These are phyloP conservation scores for Chelonus formosanus DNA, from an alignment of 2,888 invertebrate genomes.

Conservation along the genomic window DNA sequence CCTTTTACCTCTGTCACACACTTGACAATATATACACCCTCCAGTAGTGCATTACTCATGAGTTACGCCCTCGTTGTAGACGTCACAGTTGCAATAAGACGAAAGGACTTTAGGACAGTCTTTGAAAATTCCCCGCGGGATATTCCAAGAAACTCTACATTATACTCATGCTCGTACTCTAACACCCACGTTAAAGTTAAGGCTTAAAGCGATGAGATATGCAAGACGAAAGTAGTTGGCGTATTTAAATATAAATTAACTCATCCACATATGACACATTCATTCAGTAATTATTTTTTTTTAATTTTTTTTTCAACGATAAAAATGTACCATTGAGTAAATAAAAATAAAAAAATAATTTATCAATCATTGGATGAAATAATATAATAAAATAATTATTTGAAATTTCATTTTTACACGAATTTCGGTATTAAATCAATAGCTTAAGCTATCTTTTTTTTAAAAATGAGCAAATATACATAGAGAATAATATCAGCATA, in stretches of 20 bases:
- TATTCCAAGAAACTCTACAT: constrained; percentile 32
- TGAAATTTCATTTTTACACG: too few species aligned
- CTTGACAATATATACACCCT: constrained; percentile 40
- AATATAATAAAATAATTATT: too few species aligned
- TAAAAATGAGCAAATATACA: background rate
- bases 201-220: constrained; percentile 29
- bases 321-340: too few species aligned
- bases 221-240: too few species aligned
- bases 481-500: background rate
- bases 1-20: constrained; percentile 34
- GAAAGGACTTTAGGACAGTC: constrained; percentile 30
- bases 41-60: constrained; percentile 34
- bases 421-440: background rate
- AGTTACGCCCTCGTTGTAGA: constrained; percentile 23
- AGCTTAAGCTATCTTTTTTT: background rate
- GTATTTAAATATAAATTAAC: too few species aligned
- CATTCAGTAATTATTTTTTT: too few species aligned
- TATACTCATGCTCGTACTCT: constrained; percentile 12
- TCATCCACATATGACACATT: too few species aligned
- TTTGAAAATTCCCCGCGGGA: constrained; percentile 34
- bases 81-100: constrained; percentile 27
- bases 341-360: too few species aligned
- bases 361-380: too few species aligned
- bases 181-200: constrained; percentile 19
- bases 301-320: too few species aligned